Conservation (phyloP, 1,140 invertebrate species). For the Polypedilum pembai region DNA sequence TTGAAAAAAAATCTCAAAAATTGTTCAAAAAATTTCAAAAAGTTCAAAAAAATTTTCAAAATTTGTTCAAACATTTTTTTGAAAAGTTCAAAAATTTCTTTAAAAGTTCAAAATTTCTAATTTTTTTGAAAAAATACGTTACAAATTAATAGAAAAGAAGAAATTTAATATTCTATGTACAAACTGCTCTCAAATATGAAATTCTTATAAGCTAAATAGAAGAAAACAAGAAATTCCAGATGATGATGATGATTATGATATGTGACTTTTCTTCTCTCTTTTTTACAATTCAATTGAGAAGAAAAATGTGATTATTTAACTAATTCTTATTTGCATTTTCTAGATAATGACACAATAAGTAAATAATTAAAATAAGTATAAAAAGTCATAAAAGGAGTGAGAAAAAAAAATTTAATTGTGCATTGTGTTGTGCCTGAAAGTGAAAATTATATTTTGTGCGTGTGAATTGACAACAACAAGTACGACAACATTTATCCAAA, state of each 20-base stretch:
- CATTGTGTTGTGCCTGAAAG: neutral
- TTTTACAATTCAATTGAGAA: neutral
- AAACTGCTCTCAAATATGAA: too few species aligned
- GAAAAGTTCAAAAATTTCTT: too few species aligned
- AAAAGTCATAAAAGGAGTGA: neutral
- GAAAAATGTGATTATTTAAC: too few species aligned
- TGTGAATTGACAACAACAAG: neutral
- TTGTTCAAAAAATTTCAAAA: too few species aligned
- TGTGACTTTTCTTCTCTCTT: neutral
- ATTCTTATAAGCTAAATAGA: neutral
- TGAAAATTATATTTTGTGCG: neutral
- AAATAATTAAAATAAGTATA: neutral
- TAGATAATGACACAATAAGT: neutral
- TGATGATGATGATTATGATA: constrained; percentile 9
- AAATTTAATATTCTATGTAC: too few species aligned
- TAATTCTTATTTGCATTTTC: too few species aligned
- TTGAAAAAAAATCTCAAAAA: too few species aligned
- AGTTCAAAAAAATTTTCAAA: too few species aligned
- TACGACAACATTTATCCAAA: neutral
- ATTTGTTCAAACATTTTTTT: too few species aligned
- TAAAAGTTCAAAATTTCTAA: too few species aligned
- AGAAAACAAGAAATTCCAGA: constrained; percentile 6
- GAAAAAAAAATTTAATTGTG: neutral
- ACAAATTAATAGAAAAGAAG: too few species aligned
- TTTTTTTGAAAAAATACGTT: too few species aligned